phyloP scores from a whole-genome alignment of 2,888 invertebrate genomes.

The Drosophila nr. medialis region DNA sequence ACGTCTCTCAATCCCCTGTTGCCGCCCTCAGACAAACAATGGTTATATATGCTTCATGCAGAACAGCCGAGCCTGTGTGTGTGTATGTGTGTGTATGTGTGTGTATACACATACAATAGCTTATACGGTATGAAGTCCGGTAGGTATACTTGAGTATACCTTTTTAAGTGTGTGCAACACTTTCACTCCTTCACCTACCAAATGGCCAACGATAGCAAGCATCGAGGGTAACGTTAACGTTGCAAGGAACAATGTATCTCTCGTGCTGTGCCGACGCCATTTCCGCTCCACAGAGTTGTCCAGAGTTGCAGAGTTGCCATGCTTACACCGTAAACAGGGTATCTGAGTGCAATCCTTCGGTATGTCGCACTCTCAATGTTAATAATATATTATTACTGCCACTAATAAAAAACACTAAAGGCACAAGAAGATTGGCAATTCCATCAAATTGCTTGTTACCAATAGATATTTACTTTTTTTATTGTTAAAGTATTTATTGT shows the following conservation, averaged over 20 bases:
- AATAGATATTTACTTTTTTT: background rate
- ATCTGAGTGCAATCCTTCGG: background rate
- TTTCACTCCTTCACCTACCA: slow-evolving; percentile 49
- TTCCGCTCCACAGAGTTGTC: slow-evolving; percentile 34
- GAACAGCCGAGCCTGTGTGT: slow-evolving; percentile 6
- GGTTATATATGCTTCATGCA: slow-evolving; percentile 41
- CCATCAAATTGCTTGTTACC: background rate
- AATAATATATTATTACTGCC: background rate
- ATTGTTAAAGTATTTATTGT: slow-evolving; percentile 11
- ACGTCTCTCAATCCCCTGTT: slow-evolving; percentile 30
- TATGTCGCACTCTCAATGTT: slow-evolving; percentile 1
- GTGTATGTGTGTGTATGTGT: slow-evolving; percentile 3
- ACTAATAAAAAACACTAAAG: background rate
- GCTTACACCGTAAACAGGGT: slow-evolving; percentile 1
- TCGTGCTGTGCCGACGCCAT: slow-evolving; percentile 26
- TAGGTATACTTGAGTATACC: slow-evolving; percentile 73
- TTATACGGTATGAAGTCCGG: slow-evolving; percentile 68
- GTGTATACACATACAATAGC: slow-evolving; percentile 40
- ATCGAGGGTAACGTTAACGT: slow-evolving; percentile 14
- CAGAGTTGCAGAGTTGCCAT: slow-evolving; percentile 18
- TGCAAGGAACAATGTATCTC: slow-evolving; percentile 9
- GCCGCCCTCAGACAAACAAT: slow-evolving; percentile 54
- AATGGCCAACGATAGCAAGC: slow-evolving; percentile 16
- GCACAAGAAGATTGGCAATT: background rate
- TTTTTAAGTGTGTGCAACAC: slow-evolving; percentile 71